Evolutionary conservation across 2,888 invertebrate genomes (phyloP).

Genomic region (Pomacea canaliculata): DNA sequence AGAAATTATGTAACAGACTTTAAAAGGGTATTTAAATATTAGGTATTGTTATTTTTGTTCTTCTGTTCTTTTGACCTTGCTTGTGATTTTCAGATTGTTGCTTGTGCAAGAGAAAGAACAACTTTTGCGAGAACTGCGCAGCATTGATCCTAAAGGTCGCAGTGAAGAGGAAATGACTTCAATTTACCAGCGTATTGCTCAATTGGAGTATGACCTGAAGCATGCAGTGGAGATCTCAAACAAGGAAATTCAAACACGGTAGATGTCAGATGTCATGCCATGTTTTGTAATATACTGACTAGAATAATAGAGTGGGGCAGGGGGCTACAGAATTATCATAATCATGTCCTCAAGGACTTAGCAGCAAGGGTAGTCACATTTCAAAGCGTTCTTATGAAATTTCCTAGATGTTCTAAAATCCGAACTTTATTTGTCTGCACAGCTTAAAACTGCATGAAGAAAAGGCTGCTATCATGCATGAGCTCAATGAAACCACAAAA

Average conservation of each 20-base stretch:
- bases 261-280: conserved; percentile 35
- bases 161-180: conserved; percentile 88
- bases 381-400: too few species aligned
- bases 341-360: too few species aligned
- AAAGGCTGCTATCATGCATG: conserved; percentile 87
- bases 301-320: background rate
- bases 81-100: conserved; percentile 75
- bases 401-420: too few species aligned
- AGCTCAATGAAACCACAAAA: conserved; percentile 87
- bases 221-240: conserved; percentile 92
- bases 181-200: conserved; percentile 86
- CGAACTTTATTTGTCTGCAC: conserved; percentile 16
- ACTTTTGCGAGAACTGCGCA: conserved; percentile 86
- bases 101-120: conserved; percentile 97
- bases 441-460: conserved; percentile 89
- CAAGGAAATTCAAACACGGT: conserved; percentile 90
- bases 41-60: too few species aligned
- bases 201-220: conserved; percentile 90
- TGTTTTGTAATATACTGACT: background rate
- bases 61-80: too few species aligned
- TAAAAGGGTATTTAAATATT: too few species aligned
- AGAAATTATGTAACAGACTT: too few species aligned
- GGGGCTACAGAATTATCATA: too few species aligned
- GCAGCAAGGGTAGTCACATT: too few species aligned
- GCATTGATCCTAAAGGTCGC: conserved; percentile 76